A percentile compares a stretch with the other conserved stretches of the same genome.
These are phyloP conservation scores for Poecilobothrus nobilitatus DNA, from an alignment of 2,888 invertebrate species.

Conservation along the genomic window DNA sequence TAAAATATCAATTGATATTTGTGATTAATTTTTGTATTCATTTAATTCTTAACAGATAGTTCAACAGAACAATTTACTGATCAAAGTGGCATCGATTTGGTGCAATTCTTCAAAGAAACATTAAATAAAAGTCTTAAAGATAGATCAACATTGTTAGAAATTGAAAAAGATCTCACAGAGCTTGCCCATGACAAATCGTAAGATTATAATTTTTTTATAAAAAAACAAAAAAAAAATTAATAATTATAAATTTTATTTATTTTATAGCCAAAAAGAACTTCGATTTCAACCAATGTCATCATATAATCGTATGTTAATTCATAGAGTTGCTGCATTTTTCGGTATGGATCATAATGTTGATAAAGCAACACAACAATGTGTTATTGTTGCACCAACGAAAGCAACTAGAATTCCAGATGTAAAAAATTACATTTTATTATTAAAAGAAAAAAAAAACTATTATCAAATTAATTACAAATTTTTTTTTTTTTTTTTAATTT, in stretches of 20 bases:
- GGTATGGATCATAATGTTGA: constrained; percentile 92
- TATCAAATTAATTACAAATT: not conserved
- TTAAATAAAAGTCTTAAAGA: constrained; percentile 86
- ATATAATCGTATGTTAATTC: constrained; percentile 93
- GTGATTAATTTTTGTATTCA: too few relatives aligned
- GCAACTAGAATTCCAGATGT: constrained; percentile 44
- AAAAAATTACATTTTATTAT: constrained; percentile 16
- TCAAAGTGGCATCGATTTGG: constrained; percentile 67
- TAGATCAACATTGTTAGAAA: constrained; percentile 70
- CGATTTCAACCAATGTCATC: constrained; percentile 90
- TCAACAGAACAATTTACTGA: constrained; percentile 68
- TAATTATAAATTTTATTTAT: constrained; percentile 11
- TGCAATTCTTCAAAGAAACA: constrained; percentile 81
- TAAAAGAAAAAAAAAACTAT: not conserved
- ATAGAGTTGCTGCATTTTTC: constrained; percentile 87
- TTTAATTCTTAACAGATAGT: constrained; percentile 51
- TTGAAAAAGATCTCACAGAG: constrained; percentile 78
- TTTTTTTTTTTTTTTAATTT: constrained; percentile 8
- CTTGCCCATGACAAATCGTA: constrained; percentile 76
- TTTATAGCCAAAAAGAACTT: constrained; percentile 59
- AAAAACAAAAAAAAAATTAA: constrained; percentile 1
- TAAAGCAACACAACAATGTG: constrained; percentile 65
- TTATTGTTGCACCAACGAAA: constrained; percentile 73
- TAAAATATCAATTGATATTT: too few relatives aligned
- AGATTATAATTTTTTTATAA: constrained; percentile 30